Evolutionary conservation across 2,113 vertebrate genomes (phyloP), one percentile per base, ranked within the genome.

Genomic region (Sitta europaea): DNA sequence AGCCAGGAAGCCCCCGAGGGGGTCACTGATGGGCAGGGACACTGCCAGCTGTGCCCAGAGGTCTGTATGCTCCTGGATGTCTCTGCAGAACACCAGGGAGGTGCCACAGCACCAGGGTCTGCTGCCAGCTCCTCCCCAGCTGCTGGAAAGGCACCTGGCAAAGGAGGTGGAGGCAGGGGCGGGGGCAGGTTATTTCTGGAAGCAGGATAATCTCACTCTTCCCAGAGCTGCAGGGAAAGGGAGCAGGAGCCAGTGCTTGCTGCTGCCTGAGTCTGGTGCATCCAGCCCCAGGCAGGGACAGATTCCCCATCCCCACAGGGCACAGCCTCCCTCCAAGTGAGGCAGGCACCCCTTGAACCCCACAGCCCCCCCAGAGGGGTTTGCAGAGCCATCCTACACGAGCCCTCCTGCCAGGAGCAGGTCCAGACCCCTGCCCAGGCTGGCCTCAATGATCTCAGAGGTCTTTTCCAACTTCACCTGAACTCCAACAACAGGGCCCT

Each of bases 151-250:
- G 48, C 93, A 96, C 94, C 94, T 95, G 93, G 65, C 78, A 53
- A 51, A 45, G 83, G 57, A 81, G 86, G n/a, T 40, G 87, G 90
- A 74, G 74, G 83, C 86, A 81, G 72, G 57, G 73, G 87, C 0
- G 65, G 73, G 88, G 48, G 53, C 51, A 83, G 83, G 86, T 78
- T 96, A 94, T 92, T 97, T 96, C 51, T 94, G 95, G 95, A 59
- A 93, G 92, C 82, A 80, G 75, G 72, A 67, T 70, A 17, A 93
- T 66, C 85, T 51, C 17, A 51, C 51, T 94, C 75, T 35, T 42
- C 68, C 59, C 23, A 29, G 67, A 86, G 82, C 86, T 83, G 59
- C 79, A 43, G 75, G 82, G 18, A 70, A 79, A 82, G 57, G 82
- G 50, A 57, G 68, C 75, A 59, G 47, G 20, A 81, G 48, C 21